These are phyloP conservation scores for Hemitrygon akajei DNA, from an alignment of 2,797 vertebrate species.

Conservation along the genomic window DNA sequence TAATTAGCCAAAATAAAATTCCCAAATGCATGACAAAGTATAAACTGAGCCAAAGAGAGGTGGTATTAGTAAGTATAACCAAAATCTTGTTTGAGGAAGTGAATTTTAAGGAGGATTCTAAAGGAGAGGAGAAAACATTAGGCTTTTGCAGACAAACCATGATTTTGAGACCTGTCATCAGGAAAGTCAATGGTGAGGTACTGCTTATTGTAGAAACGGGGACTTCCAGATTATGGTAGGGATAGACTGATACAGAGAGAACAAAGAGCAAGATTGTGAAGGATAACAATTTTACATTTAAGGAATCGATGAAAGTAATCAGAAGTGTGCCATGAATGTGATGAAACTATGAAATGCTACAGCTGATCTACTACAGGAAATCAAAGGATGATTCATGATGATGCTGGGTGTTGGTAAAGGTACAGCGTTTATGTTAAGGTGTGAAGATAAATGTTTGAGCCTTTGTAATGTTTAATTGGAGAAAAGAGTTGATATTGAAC, in stretches of 20 bases:
- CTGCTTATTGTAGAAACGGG: not conserved
- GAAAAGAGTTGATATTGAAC: not conserved
- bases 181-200: not conserved
- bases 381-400: not conserved
- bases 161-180: not conserved
- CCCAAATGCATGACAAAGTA: not conserved
- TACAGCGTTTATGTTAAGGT: not conserved
- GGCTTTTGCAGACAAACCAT: too few relatives aligned
- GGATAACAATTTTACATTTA: not conserved
- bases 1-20: not conserved
- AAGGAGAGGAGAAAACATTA: not conserved
- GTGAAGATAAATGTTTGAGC: not conserved
- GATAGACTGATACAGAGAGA: not conserved
- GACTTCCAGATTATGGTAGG: not conserved
- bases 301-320: not conserved
- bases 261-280: not conserved
- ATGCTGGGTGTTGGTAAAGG: not conserved
- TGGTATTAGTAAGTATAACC: not conserved
- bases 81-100: not conserved
- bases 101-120: not conserved
- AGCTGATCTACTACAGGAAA: too few relatives aligned
- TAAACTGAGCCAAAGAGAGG: not conserved
- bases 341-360: not conserved
- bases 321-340: not conserved
- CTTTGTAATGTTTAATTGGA: not conserved